A percentile compares a stretch with the other conserved stretches of the same genome.
Evolutionary conservation across 2,797 vertebrate genomes (phyloP).

Genomic region (Erethizon dorsatum): DNA sequence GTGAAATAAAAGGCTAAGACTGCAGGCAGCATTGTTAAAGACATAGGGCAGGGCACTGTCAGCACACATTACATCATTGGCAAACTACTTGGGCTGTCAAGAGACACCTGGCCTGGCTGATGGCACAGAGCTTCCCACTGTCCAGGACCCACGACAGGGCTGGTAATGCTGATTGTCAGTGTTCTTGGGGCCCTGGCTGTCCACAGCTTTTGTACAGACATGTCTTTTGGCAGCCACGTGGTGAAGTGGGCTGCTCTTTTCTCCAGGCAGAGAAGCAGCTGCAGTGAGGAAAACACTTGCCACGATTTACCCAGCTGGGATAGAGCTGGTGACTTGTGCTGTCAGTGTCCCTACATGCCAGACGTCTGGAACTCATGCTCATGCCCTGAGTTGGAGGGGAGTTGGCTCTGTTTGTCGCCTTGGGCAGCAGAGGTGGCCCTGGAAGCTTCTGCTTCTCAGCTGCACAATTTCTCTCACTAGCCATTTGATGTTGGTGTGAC

Average conservation of each 20-base stretch:
- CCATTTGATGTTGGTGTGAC: not conserved
- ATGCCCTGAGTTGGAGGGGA: accelerated
- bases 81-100: not conserved
- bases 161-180: not conserved
- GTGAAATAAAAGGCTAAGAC: constrained; percentile 78
- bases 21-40: constrained; percentile 61
- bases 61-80: constrained; percentile 56
- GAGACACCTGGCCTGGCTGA: not conserved
- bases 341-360: not conserved
- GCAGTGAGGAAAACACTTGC: not conserved
- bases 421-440: not conserved
- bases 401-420: not conserved
- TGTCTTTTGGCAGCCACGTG: not conserved
- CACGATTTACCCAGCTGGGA: not conserved
- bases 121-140: not conserved
- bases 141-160: not conserved
- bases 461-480: not conserved
- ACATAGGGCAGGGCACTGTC: constrained; percentile 13
- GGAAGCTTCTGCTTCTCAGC: not conserved
- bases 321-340: not conserved
- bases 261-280: not conserved
- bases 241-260: not conserved
- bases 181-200: constrained; percentile 6
- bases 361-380: not conserved
- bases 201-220: constrained; percentile 24